Conservation (phyloP, 2,797 vertebrate species). For the Crypturellus tataupa region DNA sequence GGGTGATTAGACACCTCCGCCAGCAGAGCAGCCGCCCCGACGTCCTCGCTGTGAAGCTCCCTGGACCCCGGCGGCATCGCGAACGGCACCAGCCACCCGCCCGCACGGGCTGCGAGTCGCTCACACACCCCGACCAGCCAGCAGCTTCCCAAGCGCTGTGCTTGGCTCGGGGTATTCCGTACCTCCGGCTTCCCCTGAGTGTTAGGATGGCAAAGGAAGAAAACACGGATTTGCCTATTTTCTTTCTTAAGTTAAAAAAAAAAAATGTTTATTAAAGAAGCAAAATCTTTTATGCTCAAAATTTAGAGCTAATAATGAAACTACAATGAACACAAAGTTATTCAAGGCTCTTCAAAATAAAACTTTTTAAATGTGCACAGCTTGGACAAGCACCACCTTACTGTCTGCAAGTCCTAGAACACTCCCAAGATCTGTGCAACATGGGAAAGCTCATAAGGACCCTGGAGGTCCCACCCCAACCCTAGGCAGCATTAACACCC, state of each 20-base stretch:
- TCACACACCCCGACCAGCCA: neutral
- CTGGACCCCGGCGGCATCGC: neutral
- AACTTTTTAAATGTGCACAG: neutral
- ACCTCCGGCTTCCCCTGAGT: neutral
- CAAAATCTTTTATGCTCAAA: neutral
- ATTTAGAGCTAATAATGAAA: fast-evolving
- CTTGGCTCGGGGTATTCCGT: neutral
- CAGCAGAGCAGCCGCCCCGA: neutral
- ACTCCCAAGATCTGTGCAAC: neutral
- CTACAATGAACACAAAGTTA: neutral
- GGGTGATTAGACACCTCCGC: neutral
- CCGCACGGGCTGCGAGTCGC: neutral
- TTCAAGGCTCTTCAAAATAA: neutral
- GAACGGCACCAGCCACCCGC: neutral
- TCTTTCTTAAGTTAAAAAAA: neutral
- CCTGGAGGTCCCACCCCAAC: neutral
- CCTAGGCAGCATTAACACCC: neutral
- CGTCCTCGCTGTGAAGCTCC: constrained; percentile 1
- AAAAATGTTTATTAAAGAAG: neutral
- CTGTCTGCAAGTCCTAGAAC: neutral
- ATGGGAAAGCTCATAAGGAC: neutral
- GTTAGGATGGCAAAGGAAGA: neutral
- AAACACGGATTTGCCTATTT: neutral
- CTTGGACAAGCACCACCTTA: neutral
- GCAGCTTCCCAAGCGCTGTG: neutral